A percentile compares a stretch with the other conserved stretches of the same genome.
Conservation (phyloP, 1,140 invertebrate species). For the Zophobas atratus region DNA sequence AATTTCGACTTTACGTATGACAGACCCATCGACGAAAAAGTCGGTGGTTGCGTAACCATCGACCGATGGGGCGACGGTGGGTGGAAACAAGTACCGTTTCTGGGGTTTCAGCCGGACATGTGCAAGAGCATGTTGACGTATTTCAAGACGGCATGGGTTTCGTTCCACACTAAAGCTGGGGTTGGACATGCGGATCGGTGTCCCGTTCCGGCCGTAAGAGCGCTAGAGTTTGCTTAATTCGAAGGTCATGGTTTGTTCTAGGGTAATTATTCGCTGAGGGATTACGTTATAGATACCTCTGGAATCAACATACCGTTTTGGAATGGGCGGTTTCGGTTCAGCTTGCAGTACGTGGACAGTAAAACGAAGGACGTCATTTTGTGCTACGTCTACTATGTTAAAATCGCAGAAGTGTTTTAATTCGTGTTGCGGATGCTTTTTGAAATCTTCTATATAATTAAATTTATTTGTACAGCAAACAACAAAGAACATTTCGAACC, state of each 20-base stretch:
- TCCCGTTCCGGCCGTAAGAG: slow-evolving; percentile 50
- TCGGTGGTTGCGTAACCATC: slow-evolving; percentile 36
- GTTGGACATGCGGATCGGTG: slow-evolving; percentile 50
- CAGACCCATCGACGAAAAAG: slow-evolving; percentile 43
- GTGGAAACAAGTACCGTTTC: slow-evolving; percentile 44
- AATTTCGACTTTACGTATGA: slow-evolving; percentile 43
- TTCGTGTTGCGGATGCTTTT: no score
- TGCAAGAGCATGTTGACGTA: slow-evolving; percentile 21
- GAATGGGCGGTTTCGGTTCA: not conserved
- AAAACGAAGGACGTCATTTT: not conserved
- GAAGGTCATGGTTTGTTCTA: slow-evolving; percentile 4
- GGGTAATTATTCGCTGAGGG: slow-evolving; percentile 2
- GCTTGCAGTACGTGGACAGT: not conserved
- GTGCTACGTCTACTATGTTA: not conserved
- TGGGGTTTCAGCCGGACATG: slow-evolving; percentile 40
- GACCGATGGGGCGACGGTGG: slow-evolving; percentile 46
- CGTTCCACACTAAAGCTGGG: not conserved
- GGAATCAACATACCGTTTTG: not conserved
- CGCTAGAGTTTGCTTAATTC: not conserved
- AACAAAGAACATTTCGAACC: no score
- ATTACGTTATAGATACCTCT: not conserved
- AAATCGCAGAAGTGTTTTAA: not conserved
- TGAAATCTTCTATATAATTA: no score
- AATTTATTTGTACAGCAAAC: no score
- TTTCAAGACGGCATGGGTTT: slow-evolving; percentile 21